Evolutionary conservation across 1,140 invertebrate species (phyloP), one percentile per base, ranked within the genome.

Genomic region (Eueides isabella): DNA sequence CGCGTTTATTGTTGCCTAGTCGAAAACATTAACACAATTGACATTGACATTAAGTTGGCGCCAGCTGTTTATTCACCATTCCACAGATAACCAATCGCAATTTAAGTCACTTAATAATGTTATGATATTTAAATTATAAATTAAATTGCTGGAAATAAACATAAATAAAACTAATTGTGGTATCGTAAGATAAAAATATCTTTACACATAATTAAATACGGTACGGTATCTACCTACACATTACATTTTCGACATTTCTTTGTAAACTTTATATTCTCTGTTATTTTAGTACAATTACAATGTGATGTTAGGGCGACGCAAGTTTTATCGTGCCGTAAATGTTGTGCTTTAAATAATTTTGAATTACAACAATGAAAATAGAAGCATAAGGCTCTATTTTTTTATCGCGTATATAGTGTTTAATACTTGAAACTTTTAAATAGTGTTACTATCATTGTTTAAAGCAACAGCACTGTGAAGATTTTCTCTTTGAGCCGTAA

Each of bases 1-100:
- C 61, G 61, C 61, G 29, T 63, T 63, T 63, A 63, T 31, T 63
- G 4, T 30, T 4, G n/a, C 29, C 29, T 16, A 31, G n/a, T 29
- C 14, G 23, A 61, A 28, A 61, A 14, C 12, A 61, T 28, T 5
- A 26, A 23, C 7, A 31, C 31, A 31, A 44, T 16, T 63, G 61
- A 63, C 61, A 63, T 63, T 63, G 61, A 63, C 61, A 30, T 55
- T 9, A 55, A 55, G 14, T 55, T 55, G 48, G 48, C 48, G 48
- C 48, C 48, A 26, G 48, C 48, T 55, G 48, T 26, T 55, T 26
- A 7, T 26, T 12, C 48, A 55, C 48, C 23, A n/a, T n/a, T n/a
- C n/a, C n/a, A n/a, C n/a, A n/a, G n/a, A n/a, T n/a, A n/a, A n/a
- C n/a, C n/a, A n/a, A n/a, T n/a, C n/a, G n/a, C n/a, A n/a, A n/a